Evolutionary conservation across 2,113 vertebrate genomes (phyloP).

Genomic region (Neotoma lepida): DNA sequence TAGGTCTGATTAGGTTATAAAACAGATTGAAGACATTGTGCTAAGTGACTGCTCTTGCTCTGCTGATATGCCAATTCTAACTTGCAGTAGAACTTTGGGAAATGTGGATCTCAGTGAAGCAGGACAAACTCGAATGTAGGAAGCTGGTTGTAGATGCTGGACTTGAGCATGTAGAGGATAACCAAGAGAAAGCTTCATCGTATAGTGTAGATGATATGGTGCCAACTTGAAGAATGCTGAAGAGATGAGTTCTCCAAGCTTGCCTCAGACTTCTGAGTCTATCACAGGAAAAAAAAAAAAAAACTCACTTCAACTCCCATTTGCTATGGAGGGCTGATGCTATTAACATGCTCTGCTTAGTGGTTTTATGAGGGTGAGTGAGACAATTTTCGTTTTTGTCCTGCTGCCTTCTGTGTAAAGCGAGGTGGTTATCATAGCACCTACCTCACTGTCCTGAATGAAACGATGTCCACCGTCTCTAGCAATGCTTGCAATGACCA

Average conservation of each 20-base stretch:
- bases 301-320: neutral
- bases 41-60: neutral
- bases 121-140: neutral
- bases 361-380: neutral
- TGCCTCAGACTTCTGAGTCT: neutral
- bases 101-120: fast-evolving
- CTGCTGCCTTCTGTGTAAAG: neutral
- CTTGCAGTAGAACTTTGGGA: neutral
- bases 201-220: neutral
- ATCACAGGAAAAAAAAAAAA: neutral
- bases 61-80: neutral
- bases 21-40: neutral
- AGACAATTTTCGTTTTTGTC: neutral
- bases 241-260: neutral
- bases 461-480: neutral
- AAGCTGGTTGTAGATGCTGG: neutral
- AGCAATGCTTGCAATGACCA: neutral
- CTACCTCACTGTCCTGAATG: neutral
- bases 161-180: neutral
- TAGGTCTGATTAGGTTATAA: neutral
- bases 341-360: neutral
- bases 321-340: neutral
- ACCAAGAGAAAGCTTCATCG: neutral
- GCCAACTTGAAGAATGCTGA: neutral
- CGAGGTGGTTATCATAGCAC: neutral